Percentiles rank a stretch among this genome's conserved stretches.
phyloP scores from a whole-genome alignment of 2,888 invertebrate genomes.

The Metacarcinus magister region DNA sequence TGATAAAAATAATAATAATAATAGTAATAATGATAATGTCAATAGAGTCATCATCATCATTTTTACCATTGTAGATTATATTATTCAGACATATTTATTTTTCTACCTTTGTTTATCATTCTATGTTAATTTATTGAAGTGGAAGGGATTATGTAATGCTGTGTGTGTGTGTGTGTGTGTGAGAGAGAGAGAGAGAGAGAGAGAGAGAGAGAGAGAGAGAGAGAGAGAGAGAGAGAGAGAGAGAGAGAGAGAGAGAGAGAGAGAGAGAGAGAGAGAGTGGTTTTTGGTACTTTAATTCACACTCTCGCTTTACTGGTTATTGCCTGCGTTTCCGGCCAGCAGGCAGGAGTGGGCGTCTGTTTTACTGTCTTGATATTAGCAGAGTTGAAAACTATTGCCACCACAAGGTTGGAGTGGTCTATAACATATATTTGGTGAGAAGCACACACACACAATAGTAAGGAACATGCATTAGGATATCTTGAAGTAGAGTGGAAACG shows the following conservation, averaged over 20 bases:
- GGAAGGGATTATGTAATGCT: background rate
- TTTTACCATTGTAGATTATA: too few relatives aligned
- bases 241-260: constrained; percentile 51
- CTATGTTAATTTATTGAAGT: background rate
- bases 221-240: background rate
- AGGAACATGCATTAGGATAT: background rate
- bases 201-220: background rate
- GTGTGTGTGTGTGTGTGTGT: background rate
- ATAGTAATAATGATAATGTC: too few relatives aligned
- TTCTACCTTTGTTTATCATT: too few relatives aligned
- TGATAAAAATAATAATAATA: too few relatives aligned
- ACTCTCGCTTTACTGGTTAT: background rate
- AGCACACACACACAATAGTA: background rate
- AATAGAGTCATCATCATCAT: too few relatives aligned
- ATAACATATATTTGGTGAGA: background rate
- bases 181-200: constrained; percentile 14
- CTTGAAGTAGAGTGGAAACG: background rate
- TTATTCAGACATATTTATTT: too few relatives aligned
- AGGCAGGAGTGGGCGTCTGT: background rate
- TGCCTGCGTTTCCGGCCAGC: background rate
- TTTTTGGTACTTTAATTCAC: background rate
- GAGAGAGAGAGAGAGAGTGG: background rate
- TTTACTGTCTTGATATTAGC: background rate
- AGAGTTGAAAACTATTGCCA: background rate
- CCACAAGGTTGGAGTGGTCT: background rate